Evolutionary conservation across 2,113 vertebrate species (phyloP).

Genomic region (Himantopus leucocephalus): DNA sequence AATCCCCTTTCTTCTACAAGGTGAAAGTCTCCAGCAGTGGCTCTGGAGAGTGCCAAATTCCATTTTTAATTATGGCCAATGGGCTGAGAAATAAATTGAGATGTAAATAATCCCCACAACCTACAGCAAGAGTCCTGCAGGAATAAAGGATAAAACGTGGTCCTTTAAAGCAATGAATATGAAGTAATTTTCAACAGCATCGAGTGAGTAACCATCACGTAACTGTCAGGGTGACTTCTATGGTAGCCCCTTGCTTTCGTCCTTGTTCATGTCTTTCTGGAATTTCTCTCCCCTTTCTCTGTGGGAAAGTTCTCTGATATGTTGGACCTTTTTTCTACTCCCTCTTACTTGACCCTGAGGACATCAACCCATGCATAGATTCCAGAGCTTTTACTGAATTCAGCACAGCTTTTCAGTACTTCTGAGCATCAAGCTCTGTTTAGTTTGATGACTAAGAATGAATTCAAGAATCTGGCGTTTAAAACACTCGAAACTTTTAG

Average conservation of each 20-base stretch:
- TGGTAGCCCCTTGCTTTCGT: neutral
- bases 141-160: neutral
- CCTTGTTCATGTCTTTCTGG: neutral
- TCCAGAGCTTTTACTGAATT: neutral
- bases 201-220: neutral
- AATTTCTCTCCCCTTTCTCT: neutral
- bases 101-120: neutral
- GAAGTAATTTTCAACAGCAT: neutral
- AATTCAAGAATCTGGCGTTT: neutral
- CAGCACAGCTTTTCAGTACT: neutral
- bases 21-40: neutral
- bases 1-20: neutral
- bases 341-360: neutral
- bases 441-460: neutral
- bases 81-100: slow-evolving; percentile 13
- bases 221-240: neutral
- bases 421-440: neutral
- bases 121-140: neutral
- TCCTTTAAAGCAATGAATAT: neutral
- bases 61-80: neutral
- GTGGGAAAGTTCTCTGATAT: neutral
- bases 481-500: neutral
- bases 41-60: neutral
- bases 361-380: neutral
- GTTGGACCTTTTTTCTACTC: neutral